phyloP scores from a whole-genome alignment of 2,113 vertebrate genomes.

The Melospiza georgiana region DNA sequence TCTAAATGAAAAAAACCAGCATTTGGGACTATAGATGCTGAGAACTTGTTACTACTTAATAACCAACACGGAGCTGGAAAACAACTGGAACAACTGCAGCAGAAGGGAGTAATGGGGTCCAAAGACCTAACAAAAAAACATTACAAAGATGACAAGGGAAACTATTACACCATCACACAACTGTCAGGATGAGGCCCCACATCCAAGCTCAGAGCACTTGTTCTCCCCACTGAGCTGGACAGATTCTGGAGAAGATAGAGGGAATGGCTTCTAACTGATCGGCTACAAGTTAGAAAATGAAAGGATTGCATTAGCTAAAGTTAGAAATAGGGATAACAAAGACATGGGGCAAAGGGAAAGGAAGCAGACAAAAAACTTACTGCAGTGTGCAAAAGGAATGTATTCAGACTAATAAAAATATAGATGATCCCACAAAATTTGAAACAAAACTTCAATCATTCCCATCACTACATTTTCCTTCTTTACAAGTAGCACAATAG shows the following conservation, averaged over 20 bases:
- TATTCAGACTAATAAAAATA: neutral
- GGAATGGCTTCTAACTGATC: neutral
- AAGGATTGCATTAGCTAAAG: neutral
- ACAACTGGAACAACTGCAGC: neutral
- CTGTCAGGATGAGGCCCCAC: neutral
- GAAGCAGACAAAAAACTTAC: neutral
- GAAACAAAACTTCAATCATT: neutral
- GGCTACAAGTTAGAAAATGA: neutral
- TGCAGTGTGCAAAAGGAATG: neutral
- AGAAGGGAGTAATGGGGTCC: neutral
- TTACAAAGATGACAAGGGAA: neutral
- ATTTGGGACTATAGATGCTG: neutral
- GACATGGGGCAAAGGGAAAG: neutral
- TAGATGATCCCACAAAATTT: neutral
- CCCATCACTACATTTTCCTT: neutral
- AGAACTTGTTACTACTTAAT: neutral
- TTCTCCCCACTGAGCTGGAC: neutral
- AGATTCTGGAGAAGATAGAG: neutral
- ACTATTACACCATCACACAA: neutral
- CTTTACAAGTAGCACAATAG: neutral
- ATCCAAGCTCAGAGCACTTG: neutral
- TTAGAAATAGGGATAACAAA: neutral
- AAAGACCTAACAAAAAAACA: neutral
- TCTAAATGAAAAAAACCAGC: neutral
- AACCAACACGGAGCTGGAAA: neutral